Evolutionary conservation across 2,797 vertebrate genomes (phyloP).

Genomic region (Coccyzus lansbergi): DNA sequence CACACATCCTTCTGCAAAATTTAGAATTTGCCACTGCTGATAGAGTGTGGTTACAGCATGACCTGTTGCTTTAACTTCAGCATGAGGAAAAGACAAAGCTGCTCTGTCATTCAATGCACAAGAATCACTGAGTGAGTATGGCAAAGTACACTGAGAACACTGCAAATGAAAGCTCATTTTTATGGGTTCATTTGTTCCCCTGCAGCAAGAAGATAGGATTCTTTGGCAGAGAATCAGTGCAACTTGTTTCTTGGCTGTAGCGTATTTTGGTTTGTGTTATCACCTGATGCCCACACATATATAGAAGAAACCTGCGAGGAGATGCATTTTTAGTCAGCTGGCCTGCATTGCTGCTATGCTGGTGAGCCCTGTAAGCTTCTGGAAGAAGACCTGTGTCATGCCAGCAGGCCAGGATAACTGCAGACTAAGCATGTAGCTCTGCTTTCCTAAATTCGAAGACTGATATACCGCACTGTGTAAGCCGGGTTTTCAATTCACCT

Average conservation of each 20-base stretch:
- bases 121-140: background rate
- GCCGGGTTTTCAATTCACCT: background rate
- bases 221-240: background rate
- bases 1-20: background rate
- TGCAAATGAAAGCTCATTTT: background rate
- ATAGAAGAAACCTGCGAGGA: background rate
- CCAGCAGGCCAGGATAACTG: background rate
- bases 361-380: background rate
- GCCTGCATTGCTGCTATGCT: background rate
- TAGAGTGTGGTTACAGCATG: background rate
- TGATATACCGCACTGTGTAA: background rate
- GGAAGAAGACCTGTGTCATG: background rate
- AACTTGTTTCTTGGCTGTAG: background rate
- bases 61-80: background rate
- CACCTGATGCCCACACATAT: constrained; percentile 1
- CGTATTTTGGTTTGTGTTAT: constrained; percentile 40
- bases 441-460: background rate
- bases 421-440: background rate
- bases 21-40: background rate
- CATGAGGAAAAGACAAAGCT: background rate
- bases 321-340: background rate
- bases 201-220: background rate
- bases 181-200: background rate
- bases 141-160: background rate
- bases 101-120: background rate